Evolutionary conservation across 2,113 vertebrate species (phyloP).

Genomic region (Oreotrochilus melanogaster): DNA sequence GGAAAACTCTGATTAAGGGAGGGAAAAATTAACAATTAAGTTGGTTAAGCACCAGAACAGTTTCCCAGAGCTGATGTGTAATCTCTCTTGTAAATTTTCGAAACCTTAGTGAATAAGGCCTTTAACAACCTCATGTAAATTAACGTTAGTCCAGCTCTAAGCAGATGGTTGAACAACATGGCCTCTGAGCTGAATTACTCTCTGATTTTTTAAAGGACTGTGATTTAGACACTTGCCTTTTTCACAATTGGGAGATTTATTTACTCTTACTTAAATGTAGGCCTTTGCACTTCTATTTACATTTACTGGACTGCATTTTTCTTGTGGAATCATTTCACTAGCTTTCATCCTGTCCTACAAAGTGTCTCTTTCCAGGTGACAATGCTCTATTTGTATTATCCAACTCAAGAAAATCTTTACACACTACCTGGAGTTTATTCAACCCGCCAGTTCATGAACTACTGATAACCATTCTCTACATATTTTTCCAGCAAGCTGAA

Average conservation of each 20-base stretch:
- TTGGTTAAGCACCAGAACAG: not conserved
- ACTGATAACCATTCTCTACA: not conserved
- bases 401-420: not conserved
- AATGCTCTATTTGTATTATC: not conserved
- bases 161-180: not conserved
- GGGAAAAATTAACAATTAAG: not conserved
- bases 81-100: not conserved
- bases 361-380: not conserved
- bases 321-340: not conserved
- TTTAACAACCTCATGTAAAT: not conserved
- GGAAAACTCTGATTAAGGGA: fast-evolving
- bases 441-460: not conserved
- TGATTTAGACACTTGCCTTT: not conserved
- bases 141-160: not conserved
- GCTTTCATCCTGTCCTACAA: not conserved
- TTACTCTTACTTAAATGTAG: not conserved
- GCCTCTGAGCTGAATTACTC: not conserved
- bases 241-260: not conserved
- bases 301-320: not conserved
- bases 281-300: not conserved
- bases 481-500: not conserved
- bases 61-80: not conserved
- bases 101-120: not conserved
- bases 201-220: not conserved
- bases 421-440: not conserved